These are phyloP conservation scores for Allophyes oxyacanthae DNA, from an alignment of 2,888 invertebrate genomes.

Conservation along the genomic window DNA sequence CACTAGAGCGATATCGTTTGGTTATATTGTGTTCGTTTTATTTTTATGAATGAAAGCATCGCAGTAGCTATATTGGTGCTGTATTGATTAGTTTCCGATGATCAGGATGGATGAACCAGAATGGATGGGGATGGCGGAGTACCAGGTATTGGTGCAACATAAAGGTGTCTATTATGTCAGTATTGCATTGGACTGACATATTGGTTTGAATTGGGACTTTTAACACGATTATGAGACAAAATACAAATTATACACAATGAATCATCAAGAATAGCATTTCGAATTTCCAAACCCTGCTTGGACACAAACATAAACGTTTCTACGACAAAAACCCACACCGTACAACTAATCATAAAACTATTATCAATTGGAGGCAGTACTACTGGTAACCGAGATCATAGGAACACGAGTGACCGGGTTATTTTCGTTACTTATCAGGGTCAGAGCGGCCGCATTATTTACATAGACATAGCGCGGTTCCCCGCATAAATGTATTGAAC, in stretches of 20 bases:
- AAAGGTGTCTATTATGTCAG: too few relatives aligned
- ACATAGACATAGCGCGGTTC: constrained; percentile 64
- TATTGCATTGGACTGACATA: too few relatives aligned
- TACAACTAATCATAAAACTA: constrained; percentile 36
- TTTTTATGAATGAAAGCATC: constrained; percentile 16
- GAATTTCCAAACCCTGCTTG: neutral
- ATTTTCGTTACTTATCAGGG: constrained; percentile 85
- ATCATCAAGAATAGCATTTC: too few relatives aligned
- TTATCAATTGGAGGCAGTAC: constrained; percentile 39
- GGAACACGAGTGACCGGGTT: constrained; percentile 74
- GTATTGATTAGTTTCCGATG: too few relatives aligned
- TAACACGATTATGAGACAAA: too few relatives aligned
- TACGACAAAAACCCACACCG: constrained; percentile 8
- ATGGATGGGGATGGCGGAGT: too few relatives aligned
- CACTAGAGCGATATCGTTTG: neutral
- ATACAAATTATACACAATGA: too few relatives aligned
- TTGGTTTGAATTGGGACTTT: too few relatives aligned
- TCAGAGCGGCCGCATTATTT: constrained; percentile 68
- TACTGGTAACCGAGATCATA: constrained; percentile 72
- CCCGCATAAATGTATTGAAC: constrained; percentile 51
- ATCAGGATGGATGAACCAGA: too few relatives aligned
- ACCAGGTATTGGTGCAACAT: too few relatives aligned
- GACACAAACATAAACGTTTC: constrained; percentile 3
- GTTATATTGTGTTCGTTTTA: neutral
- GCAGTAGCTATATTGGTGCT: constrained; percentile 13